Evolutionary conservation across 2,797 vertebrate genomes (phyloP).

Genomic region (Delichon dasypus): DNA sequence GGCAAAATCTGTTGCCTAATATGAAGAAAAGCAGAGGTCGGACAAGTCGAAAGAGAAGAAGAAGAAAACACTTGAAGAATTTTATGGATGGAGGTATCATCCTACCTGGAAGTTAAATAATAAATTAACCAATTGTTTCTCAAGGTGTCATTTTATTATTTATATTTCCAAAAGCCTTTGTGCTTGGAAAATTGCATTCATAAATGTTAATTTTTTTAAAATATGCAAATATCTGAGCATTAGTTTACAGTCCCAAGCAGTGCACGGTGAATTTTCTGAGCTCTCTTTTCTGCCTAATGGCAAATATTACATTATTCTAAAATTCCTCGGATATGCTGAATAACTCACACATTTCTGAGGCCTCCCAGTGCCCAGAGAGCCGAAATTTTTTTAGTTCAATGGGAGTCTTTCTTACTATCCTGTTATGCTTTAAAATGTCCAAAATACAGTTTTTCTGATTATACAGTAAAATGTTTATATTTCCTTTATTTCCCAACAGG

Average conservation of each 20-base stretch:
- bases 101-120: neutral
- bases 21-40: slow-evolving; percentile 74
- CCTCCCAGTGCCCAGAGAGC: neutral
- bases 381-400: neutral
- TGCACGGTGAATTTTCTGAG: neutral
- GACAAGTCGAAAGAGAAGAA: slow-evolving; percentile 64
- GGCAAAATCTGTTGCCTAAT: neutral
- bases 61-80: slow-evolving; percentile 21
- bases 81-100: slow-evolving; percentile 62
- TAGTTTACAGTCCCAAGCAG: neutral
- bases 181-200: neutral
- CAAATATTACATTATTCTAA: neutral
- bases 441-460: neutral
- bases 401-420: neutral
- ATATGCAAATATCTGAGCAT: neutral
- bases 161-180: neutral
- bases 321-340: neutral
- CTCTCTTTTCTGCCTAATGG: neutral
- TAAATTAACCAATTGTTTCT: neutral
- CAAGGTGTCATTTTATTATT: neutral
- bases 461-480: neutral
- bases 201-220: neutral
- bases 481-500: neutral
- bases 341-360: neutral
- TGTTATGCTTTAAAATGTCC: neutral